Percentiles rank a stretch among this genome's conserved stretches.
phyloP scores from a whole-genome alignment of 1,140 invertebrate species.

The Lamellibrachia luymesi region DNA sequence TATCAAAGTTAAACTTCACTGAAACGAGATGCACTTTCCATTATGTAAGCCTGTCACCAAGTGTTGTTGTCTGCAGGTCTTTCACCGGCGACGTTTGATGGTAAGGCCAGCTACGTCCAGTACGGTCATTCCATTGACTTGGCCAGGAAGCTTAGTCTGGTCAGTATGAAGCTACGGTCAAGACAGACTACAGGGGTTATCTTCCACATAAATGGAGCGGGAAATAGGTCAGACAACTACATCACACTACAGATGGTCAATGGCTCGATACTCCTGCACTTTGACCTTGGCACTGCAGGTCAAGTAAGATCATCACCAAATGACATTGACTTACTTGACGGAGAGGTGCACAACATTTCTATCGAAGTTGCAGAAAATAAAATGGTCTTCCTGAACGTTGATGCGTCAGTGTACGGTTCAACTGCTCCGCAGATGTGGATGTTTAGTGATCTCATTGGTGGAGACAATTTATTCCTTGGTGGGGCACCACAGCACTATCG shows the following conservation, averaged over 20 bases:
- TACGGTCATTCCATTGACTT: constrained; percentile 13
- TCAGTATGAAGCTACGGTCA: constrained; percentile 8
- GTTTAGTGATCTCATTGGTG: not conserved
- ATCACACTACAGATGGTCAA: constrained; percentile 4
- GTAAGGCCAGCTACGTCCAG: constrained; percentile 26
- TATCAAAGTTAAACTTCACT: not conserved
- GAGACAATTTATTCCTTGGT: not conserved
- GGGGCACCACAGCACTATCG: not conserved
- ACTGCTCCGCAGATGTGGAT: not conserved
- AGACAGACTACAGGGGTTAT: not conserved
- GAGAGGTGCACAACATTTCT: constrained; percentile 16
- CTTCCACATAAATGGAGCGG: not conserved
- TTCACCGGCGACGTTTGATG: constrained; percentile 40
- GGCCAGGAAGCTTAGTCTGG: not conserved
- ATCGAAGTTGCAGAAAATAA: not conserved
- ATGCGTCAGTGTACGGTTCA: not conserved
- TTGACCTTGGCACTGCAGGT: constrained; percentile 5
- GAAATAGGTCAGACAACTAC: not conserved
- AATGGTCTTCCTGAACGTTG: not conserved
- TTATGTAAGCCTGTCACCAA: not conserved
- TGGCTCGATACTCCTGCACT: not conserved
- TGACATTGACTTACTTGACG: constrained; percentile 1
- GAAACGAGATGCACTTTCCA: not conserved
- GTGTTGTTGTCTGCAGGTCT: constrained; percentile 33
- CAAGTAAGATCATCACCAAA: not conserved